Conservation (phyloP, 2,888 invertebrate species). For the Azorinus chamasolen region DNA sequence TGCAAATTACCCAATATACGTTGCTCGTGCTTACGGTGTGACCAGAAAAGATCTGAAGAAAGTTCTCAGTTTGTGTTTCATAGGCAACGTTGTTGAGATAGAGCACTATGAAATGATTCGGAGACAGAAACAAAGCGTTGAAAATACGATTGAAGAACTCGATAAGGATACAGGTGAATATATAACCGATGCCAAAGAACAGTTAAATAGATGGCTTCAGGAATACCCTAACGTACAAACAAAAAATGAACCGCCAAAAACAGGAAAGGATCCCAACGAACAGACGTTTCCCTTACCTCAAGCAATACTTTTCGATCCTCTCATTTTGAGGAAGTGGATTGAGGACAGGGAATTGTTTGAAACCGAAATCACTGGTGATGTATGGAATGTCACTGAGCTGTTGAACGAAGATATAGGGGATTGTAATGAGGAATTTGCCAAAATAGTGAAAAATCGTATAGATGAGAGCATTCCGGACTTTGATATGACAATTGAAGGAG, state of each 20-base stretch:
- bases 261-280: conserved; percentile 62
- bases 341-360: conserved; percentile 68
- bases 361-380: conserved; percentile 60
- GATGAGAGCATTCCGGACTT: conserved; percentile 45
- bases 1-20: conserved; percentile 16
- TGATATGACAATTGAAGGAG: conserved; percentile 69
- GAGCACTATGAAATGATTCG: conserved; percentile 25
- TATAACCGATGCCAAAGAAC: conserved; percentile 57
- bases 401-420: background rate
- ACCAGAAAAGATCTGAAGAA: conserved; percentile 26
- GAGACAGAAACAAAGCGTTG: conserved; percentile 40
- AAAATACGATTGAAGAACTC: conserved; percentile 19
- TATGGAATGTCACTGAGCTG: conserved; percentile 39
- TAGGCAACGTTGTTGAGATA: conserved; percentile 32
- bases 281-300: conserved; percentile 64
- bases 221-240: conserved; percentile 47
- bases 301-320: conserved; percentile 55
- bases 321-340: conserved; percentile 64
- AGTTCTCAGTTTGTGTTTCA: conserved; percentile 29
- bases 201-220: conserved; percentile 65
- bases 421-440: conserved; percentile 6
- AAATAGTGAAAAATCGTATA: conserved; percentile 5
- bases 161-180: conserved; percentile 22
- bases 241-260: conserved; percentile 9
- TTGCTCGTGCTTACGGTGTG: conserved; percentile 23